Base-by-base conservation (phyloP, 2,797 vertebrate genomes). In the Meriones psammophilus region DNA sequence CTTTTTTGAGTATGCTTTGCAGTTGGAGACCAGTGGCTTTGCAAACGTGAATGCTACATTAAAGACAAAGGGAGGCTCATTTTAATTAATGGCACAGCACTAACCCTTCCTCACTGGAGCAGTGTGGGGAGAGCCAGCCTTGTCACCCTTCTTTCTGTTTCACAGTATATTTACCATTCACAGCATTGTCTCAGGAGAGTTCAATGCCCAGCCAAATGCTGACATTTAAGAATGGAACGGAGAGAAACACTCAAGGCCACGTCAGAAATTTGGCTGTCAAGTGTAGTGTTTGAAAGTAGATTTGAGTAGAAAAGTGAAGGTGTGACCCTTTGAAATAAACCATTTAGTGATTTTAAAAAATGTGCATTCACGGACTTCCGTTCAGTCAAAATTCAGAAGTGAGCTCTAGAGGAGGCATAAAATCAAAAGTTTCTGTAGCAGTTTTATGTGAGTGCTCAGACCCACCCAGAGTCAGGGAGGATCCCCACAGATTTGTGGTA, bases 1-100 rank as follows among this genome's bases (percentile, higher is more conserved):
- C 62, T 66, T 92, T 87, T 66, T 26, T 85, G 28, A 80, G 10
- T 50, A 0, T 86, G 22, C 36, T 85, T 94, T 91, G 12, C 33
- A 81, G 9, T 79, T 85, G 91, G 56, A 96, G 66, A 94, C 71
- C 10, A 84, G 81, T 64, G 68, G 80, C n/a, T 88, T 94, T 94
- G 73, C 62, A 91, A 93, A 83, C 92, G 39, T 50, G 10, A 33
- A 6, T 81, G 50, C 74, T 74, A 39, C 20, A 56, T 69, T 92
- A 68, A 94, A 83, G 58, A 96, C 1, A 0, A 96, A 92, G 90
- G 54, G 4, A 86, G 5, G 20, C 3, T 79, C n/a, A 8, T 86
- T 95, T 93, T 89, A 92, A 94, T 96, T 88, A 96, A 95, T 50
- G 73, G 20, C 24, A 30, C 26, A 74, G 54, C 33, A 92, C 85